Conservation (phyloP, 2,888 invertebrate species). For the Invenusta paracnida region DNA sequence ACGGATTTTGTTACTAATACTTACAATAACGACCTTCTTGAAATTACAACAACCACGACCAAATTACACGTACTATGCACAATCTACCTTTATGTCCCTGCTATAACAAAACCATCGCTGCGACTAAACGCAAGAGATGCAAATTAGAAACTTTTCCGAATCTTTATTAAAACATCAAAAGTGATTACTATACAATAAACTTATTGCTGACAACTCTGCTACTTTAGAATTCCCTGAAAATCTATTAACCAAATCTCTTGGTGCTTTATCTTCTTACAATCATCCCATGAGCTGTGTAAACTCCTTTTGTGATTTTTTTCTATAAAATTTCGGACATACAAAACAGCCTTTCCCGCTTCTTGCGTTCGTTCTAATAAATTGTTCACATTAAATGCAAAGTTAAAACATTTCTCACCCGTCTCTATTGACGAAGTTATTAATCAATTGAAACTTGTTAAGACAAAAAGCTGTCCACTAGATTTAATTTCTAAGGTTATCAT, state of each 20-base stretch:
- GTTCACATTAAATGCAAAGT: neutral
- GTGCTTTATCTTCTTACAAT: neutral
- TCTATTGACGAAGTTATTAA: neutral
- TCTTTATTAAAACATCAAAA: neutral
- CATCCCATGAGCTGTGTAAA: neutral
- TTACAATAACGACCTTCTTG: neutral
- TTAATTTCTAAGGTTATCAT: neutral
- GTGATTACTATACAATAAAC: slow-evolving; percentile 15
- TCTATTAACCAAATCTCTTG: neutral
- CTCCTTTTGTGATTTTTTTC: neutral
- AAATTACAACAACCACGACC: neutral
- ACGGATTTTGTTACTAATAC: neutral
- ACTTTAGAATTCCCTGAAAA: neutral
- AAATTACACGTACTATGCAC: neutral
- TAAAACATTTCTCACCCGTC: neutral
- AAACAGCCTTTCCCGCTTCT: neutral
- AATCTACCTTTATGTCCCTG: neutral
- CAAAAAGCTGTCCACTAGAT: slow-evolving; percentile 4
- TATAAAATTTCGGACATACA: neutral
- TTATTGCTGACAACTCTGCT: slow-evolving; percentile 11
- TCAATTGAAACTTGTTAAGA: neutral
- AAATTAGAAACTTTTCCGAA: neutral
- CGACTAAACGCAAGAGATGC: neutral
- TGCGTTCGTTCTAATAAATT: neutral
- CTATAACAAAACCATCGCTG: neutral